Base-by-base conservation (phyloP, 2,888 invertebrate genomes). In the Salticus scenicus region DNA sequence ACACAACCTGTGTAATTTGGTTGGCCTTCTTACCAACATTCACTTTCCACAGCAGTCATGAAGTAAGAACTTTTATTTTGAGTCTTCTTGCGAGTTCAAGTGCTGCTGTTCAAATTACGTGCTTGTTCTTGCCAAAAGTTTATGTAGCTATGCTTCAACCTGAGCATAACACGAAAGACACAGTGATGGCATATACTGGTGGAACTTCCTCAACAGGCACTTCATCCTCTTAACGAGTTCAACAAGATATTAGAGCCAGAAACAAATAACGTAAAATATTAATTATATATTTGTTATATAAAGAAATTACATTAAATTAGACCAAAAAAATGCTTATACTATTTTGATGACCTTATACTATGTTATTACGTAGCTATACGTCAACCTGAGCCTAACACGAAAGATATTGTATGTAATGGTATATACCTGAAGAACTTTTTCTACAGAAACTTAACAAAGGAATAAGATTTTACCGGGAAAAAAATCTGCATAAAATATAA, bases 1-100 rank as follows among this genome's bases (percentile, higher is more conserved):
- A 93, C 89, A 93, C 93, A 0, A 93, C 93, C 30, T 92, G 92
- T 88, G 91, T 93, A 31, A 91, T 93, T n/a, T 93, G 93, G 93
- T 90, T 93, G 73, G 93, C 93, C 0, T 93, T 93, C 88, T 92
- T 93, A 0, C 93, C 93, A 0, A 90, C 93, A 0, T 93, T 92
- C 88, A 88, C 87, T 4, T 90, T 93, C 57, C 92, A 92, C 17
- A 91, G 91, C 10, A 92, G 91, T 88, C 92, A 92, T 84, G 90
- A 90, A 20, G 91, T 93, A 41, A 90, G 92, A 20, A 91, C 92
- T 0, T 92, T 93, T 12, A 92, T 92, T 0, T 90, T 93, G 27
- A 92, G 92, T 67, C 90, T 93, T 42, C 92, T 93, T 0, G 90
- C 93, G n/a, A 92, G 92, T 0, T 89, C 93, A 2, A 92, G 93